A percentile compares a stretch with the other conserved stretches of the same genome.
These are phyloP conservation scores for Daubentonia madagascariensis DNA, from an alignment of 2,113 vertebrate species.

Conservation along the genomic window DNA sequence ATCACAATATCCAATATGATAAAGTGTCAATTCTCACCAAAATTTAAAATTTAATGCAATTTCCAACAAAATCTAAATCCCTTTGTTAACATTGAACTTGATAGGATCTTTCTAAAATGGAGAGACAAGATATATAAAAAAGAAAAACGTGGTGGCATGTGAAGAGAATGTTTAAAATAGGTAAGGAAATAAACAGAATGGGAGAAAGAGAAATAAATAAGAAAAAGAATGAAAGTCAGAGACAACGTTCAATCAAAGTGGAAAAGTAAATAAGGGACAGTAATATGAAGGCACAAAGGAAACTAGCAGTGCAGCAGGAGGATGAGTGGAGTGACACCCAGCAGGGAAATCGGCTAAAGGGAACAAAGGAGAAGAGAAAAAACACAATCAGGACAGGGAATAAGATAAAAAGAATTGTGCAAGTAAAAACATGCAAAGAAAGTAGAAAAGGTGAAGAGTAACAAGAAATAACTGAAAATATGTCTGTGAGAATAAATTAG, in stretches of 20 bases:
- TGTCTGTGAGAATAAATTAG: too few species aligned
- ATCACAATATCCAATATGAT: not conserved
- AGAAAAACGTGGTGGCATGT: too few species aligned
- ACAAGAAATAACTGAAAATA: not conserved
- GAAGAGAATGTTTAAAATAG: not conserved
- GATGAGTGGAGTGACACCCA: not conserved
- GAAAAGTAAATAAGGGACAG: not conserved
- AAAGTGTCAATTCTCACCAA: too few species aligned
- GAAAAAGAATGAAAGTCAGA: not conserved
- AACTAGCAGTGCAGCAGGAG: not conserved
- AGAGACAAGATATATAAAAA: not conserved
- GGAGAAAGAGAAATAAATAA: not conserved
- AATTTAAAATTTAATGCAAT: too few species aligned
- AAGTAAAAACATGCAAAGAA: not conserved
- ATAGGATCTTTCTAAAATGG: too few species aligned
- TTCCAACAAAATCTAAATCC: too few species aligned
- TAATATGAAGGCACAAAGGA: too few species aligned
- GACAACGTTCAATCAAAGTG: not conserved
- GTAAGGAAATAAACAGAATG: not conserved
- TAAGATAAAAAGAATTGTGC: not conserved
- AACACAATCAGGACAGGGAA: not conserved
- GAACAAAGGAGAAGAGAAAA: not conserved
- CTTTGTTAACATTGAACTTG: too few species aligned
- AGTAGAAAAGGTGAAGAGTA: not conserved
- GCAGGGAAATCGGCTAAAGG: not conserved